Evolutionary conservation across 2,888 invertebrate species (phyloP).

Genomic region (Sepiola atlantica): DNA sequence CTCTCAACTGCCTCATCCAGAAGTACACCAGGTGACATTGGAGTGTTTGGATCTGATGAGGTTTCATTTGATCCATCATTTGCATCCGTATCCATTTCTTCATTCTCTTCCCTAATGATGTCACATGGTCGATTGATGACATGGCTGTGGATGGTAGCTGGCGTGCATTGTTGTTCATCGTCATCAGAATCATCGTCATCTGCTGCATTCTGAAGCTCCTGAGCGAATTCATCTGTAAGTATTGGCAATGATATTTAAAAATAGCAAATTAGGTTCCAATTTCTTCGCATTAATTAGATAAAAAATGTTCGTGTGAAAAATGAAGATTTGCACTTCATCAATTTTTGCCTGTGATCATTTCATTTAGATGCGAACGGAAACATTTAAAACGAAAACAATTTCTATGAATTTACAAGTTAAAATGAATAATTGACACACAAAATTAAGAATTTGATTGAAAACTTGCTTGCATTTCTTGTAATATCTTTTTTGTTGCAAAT

Average conservation of each 20-base stretch:
- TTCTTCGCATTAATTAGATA: background rate
- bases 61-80: background rate
- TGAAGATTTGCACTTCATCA: background rate
- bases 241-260: background rate
- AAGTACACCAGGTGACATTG: background rate
- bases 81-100: background rate
- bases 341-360: background rate
- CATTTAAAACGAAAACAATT: background rate
- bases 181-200: slow-evolving; percentile 47
- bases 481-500: background rate
- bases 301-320: background rate
- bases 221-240: slow-evolving; percentile 39
- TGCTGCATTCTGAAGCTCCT: slow-evolving; percentile 24
- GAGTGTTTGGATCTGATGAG: background rate
- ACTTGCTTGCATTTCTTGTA: background rate
- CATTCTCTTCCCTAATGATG: slow-evolving; percentile 35
- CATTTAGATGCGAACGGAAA: background rate
- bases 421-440: background rate
- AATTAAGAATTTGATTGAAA: background rate
- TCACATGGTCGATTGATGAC: slow-evolving; percentile 35
- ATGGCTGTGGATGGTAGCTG: background rate
- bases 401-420: background rate
- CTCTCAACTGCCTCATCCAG: background rate
- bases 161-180: background rate
- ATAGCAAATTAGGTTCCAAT: background rate